Conservation (phyloP, 2,888 invertebrate species). For the Mesochorus sp. region DNA sequence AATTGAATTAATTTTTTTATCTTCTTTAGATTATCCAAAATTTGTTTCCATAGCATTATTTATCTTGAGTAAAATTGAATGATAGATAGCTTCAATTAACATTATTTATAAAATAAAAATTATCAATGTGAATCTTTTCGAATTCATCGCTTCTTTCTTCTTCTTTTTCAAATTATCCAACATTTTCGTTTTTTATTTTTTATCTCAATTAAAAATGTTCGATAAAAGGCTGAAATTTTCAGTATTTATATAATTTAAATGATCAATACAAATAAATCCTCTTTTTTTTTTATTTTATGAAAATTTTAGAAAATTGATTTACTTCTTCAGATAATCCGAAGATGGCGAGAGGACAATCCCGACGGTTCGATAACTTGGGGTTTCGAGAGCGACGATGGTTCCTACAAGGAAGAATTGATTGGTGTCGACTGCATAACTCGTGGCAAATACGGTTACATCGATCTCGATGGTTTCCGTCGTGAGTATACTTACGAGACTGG, state of each 20-base stretch:
- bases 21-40: no score
- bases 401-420: conserved; percentile 92
- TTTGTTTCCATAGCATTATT: no score
- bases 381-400: conserved; percentile 93
- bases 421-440: conserved; percentile 90
- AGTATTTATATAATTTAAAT: neutral
- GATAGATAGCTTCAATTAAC: no score
- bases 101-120: no score
- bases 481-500: conserved; percentile 93
- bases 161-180: no score
- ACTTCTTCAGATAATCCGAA: conserved; percentile 71
- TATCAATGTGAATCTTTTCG: no score
- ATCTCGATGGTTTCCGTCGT: conserved; percentile 91
- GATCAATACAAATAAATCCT: neutral
- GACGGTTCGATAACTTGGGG: conserved; percentile 93
- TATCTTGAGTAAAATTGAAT: no score
- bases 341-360: conserved; percentile 89
- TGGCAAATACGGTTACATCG: conserved; percentile 92
- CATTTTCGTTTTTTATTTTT: no score
- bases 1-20: no score
- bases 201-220: no score
- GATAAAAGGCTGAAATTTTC: neutral
- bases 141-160: no score
- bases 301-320: neutral
- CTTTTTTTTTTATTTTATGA: neutral